phyloP scores from a whole-genome alignment of 1,140 invertebrate genomes.

The Drosophila sulfurigaster region DNA sequence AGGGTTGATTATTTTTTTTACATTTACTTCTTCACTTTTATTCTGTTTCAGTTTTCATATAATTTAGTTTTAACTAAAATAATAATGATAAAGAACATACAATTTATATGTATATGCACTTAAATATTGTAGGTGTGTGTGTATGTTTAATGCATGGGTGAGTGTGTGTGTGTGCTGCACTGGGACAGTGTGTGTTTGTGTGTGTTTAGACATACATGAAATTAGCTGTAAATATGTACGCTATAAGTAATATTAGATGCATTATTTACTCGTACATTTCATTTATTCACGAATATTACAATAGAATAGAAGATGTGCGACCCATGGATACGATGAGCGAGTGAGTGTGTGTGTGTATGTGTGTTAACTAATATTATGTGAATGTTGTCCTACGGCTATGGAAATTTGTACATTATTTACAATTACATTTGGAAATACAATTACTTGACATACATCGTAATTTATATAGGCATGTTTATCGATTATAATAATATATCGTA shows the following conservation, averaged over 20 bases:
- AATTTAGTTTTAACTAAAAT: constrained; percentile 70
- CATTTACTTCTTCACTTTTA: constrained; percentile 59
- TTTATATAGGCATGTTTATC: constrained; percentile 34
- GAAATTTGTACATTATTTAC: constrained; percentile 83
- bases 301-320: constrained; percentile 40
- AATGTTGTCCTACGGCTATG: constrained; percentile 72
- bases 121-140: constrained; percentile 47
- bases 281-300: constrained; percentile 68
- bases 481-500: constrained; percentile 31
- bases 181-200: constrained; percentile 39
- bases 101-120: constrained; percentile 62
- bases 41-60: constrained; percentile 61
- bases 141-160: neutral
- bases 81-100: constrained; percentile 70
- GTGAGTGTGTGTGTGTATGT: constrained; percentile 14
- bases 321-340: constrained; percentile 40
- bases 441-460: constrained; percentile 50
- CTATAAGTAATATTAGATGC: constrained; percentile 58
- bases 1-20: constrained; percentile 36
- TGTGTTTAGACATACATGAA: constrained; percentile 54
- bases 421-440: constrained; percentile 77
- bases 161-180: constrained; percentile 31
- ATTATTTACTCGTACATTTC: constrained; percentile 63
- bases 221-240: constrained; percentile 55
- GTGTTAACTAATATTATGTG: constrained; percentile 58